Conservation (phyloP, 2,888 invertebrate genomes). For the Cenopis cana region DNA sequence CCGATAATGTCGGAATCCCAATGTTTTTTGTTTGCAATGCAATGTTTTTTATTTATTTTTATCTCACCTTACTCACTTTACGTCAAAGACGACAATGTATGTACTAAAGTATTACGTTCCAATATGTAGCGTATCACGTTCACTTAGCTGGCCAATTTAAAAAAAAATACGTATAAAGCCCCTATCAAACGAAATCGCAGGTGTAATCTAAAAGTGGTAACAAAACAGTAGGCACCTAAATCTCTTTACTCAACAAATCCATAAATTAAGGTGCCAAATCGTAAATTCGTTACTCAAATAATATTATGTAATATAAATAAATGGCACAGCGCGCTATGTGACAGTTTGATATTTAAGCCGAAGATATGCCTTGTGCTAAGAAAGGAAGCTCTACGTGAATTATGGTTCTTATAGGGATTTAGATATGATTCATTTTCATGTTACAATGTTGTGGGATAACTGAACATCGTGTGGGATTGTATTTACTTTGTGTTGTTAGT, state of each 20-base stretch:
- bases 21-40: too few species aligned
- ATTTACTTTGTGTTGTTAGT: conserved; percentile 12
- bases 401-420: conserved; percentile 50
- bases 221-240: neutral
- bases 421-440: conserved; percentile 43
- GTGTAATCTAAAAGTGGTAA: neutral
- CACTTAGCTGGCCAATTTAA: too few species aligned
- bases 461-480: conserved; percentile 25
- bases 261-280: conserved; percentile 21
- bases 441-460: neutral
- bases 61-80: too few species aligned
- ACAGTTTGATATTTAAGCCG: conserved; percentile 39
- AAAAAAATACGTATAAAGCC: too few species aligned
- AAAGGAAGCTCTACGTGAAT: conserved; percentile 50
- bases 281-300: conserved; percentile 37
- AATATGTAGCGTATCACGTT: too few species aligned
- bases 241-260: conserved; percentile 7
- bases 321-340: conserved; percentile 17
- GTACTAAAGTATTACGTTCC: too few species aligned
- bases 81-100: too few species aligned
- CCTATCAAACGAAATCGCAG: neutral
- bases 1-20: too few species aligned
- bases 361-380: conserved; percentile 48
- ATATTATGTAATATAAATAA: conserved; percentile 37
- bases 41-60: too few species aligned